A percentile compares a stretch with the other conserved stretches of the same genome.
phyloP scores from a whole-genome alignment of 2,113 vertebrate genomes.

The Otolemur garnettii region DNA sequence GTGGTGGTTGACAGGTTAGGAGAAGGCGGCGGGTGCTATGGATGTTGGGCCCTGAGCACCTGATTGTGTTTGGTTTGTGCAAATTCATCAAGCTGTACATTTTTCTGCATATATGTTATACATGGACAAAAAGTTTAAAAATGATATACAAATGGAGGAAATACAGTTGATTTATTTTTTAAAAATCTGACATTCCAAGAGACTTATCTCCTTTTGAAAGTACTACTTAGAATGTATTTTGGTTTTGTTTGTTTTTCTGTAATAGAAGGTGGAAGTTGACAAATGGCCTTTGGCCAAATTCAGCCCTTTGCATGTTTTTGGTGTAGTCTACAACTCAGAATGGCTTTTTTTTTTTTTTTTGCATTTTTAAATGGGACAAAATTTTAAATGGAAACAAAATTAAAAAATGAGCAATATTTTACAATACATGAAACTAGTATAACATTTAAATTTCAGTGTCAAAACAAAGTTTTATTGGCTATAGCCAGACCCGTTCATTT shows the following conservation, averaged over 20 bases:
- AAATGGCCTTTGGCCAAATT: not conserved
- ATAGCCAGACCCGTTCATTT: not conserved
- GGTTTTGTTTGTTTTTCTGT: not conserved
- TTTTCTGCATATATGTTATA: not conserved
- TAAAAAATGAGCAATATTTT: slow-evolving; percentile 41
- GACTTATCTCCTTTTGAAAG: not conserved
- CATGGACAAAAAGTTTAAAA: not conserved
- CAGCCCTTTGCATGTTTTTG: not conserved
- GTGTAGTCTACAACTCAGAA: not conserved
- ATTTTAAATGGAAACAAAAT: slow-evolving; percentile 42
- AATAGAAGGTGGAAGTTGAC: not conserved
- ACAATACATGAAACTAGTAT: slow-evolving; percentile 15
- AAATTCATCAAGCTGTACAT: not conserved
- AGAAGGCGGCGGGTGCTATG: not conserved
- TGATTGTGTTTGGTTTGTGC: not conserved
- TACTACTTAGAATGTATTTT: not conserved
- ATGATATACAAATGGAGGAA: not conserved
- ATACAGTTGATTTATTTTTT: not conserved
- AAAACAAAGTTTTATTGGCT: slow-evolving; percentile 24
- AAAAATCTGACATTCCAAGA: not conserved
- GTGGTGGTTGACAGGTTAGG: not conserved
- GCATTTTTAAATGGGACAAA: not conserved
- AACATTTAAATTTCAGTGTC: slow-evolving; percentile 8
- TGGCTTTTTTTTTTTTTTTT: not conserved
- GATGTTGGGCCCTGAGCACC: not conserved